Evolutionary conservation across 2,888 invertebrate species (phyloP), one percentile per base, ranked within the genome.

Genomic region (Subacronicta megacephala): DNA sequence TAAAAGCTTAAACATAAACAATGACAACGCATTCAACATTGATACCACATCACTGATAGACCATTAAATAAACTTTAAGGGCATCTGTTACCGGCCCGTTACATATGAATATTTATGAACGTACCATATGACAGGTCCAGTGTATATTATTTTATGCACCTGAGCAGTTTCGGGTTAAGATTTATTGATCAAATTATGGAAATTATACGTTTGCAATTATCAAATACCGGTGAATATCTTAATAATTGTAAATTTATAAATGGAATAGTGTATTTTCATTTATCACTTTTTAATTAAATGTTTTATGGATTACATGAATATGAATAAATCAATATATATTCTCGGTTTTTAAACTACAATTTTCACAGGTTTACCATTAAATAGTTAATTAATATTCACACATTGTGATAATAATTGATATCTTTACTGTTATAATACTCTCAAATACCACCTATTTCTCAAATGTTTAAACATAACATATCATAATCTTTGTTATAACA

Each of bases 81-180:
- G 57, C 51, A 47, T 59, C 53, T 62, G 38, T 49, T 58, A 18
- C 31, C 5, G 16, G 20, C 15, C 62, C 57, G 66, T 72, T 70
- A 57, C 13, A 37, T 56, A 62, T 75, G 62, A 74, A 75, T 78
- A 70, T 71, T 73, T 53, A 68, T 73, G 49, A 57, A 47, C 23
- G 45, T 29, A 56, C 26, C 23, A 17, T 35, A 31, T 36, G 23
- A 35, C 23, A 53, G 42, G 26, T 31, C 18, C 9, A 52, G 15
- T 33, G 16, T 47, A 43, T 35, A 40, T 37, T 53, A 46, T 46
- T 26, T 31, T 29, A 45, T 47, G 35, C 55, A 56, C 38, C 29
- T 51, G 38, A 31, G 36, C n/a, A 33, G 18, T 52, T 43, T 29
- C 20, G 37, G 51, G 26, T 46, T 46, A 43, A 44, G 18, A 45